Percentiles rank a stretch among this genome's conserved stretches.
These are phyloP conservation scores for Laticauda colubrina DNA, from an alignment of 2,113 vertebrate species.

Conservation along the genomic window DNA sequence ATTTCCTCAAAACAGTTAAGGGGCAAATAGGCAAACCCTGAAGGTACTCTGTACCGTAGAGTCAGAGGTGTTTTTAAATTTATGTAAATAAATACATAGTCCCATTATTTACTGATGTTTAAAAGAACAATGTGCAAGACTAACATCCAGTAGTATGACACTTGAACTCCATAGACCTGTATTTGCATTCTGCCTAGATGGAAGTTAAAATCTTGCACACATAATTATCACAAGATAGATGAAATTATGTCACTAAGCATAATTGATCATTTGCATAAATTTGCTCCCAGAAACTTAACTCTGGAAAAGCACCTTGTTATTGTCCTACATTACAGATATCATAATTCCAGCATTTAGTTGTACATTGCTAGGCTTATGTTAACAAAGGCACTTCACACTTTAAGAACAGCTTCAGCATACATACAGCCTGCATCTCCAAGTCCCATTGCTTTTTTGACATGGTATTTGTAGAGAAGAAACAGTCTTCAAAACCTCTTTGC, in stretches of 20 bases:
- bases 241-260: not conserved
- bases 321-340: not conserved
- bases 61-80: not conserved
- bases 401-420: not conserved
- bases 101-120: not conserved
- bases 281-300: not conserved
- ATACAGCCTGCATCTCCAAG: not conserved
- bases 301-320: not conserved
- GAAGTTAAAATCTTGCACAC: not conserved
- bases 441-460: not conserved
- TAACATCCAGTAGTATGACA: not conserved
- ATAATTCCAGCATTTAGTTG: not conserved
- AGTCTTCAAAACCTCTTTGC: not conserved
- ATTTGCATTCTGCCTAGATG: not conserved
- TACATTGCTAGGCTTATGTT: not conserved
- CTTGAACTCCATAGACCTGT: not conserved
- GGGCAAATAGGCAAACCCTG: not conserved
- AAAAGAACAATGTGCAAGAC: not conserved
- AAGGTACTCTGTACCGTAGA: not conserved
- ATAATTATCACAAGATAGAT: not conserved
- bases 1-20: not conserved
- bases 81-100: not conserved
- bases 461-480: not conserved
- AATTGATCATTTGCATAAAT: not conserved
- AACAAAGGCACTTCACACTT: not conserved